phyloP scores from a whole-genome alignment of 1,140 invertebrate species.

The Leptonema lineaticorne region DNA sequence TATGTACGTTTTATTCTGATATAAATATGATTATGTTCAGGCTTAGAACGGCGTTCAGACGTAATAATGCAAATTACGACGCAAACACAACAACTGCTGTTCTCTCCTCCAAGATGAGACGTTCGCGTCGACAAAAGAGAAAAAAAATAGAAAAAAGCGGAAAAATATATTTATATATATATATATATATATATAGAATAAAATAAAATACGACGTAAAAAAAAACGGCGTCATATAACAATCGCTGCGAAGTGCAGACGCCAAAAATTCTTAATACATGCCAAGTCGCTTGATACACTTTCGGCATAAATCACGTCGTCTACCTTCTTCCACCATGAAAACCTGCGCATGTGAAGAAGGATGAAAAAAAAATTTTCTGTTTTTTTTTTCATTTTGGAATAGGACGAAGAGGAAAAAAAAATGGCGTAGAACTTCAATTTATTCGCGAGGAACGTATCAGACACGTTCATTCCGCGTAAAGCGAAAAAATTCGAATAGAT shows the following conservation, averaged over 20 bases:
- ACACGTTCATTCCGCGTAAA: background rate
- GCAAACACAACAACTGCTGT: no score
- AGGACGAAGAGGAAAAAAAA: background rate
- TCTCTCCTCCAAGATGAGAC: no score
- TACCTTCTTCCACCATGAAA: background rate
- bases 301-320: slow-evolving; percentile 5
- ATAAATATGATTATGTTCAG: no score
- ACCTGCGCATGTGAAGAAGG: no score
- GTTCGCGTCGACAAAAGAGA: no score
- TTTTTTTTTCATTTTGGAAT: background rate
- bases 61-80: no score
- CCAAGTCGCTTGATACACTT: slow-evolving; percentile 3
- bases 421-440: background rate
- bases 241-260: slow-evolving; percentile 3
- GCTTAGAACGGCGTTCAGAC: no score
- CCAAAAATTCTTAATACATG: slow-evolving; percentile 10
- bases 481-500: background rate
- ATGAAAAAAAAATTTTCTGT: background rate
- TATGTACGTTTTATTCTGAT: no score
- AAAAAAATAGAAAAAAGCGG: no score
- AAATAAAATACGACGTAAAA: background rate
- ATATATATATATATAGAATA: background rate
- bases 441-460: background rate
- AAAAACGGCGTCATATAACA: no score
- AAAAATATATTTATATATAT: no score